A percentile compares a stretch with the other conserved stretches of the same genome.
These are phyloP conservation scores for Ianthella basta DNA, from an alignment of 37 sponge, comb jelly and placozoan genomes.

Conservation along the genomic window DNA sequence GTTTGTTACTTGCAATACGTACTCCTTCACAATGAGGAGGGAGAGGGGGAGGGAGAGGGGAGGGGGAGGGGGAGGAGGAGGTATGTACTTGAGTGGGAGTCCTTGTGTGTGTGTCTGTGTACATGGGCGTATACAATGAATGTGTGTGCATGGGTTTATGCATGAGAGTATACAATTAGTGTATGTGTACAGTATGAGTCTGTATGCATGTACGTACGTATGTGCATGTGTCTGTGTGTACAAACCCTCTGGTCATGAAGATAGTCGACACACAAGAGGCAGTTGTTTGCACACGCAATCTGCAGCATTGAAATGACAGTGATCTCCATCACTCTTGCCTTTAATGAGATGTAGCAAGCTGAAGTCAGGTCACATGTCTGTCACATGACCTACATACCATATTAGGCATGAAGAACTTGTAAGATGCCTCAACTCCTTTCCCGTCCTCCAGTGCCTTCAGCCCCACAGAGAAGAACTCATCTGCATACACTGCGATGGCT, in stretches of 20 bases:
- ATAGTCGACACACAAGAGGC: constrained; percentile 62
- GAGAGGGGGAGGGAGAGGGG: too few species aligned
- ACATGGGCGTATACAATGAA: not conserved
- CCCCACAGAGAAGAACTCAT: not conserved
- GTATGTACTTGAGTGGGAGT: too few species aligned
- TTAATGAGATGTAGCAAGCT: not conserved
- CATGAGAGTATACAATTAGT: too few species aligned
- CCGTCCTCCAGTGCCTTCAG: constrained; percentile 15
- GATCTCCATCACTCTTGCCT: not conserved
- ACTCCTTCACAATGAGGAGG: too few species aligned
- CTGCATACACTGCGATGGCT: not conserved
- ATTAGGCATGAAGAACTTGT: constrained; percentile 49
- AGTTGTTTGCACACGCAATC: constrained; percentile 81
- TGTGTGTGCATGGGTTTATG: too few species aligned
- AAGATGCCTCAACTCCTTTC: not conserved
- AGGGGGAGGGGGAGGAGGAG: too few species aligned
- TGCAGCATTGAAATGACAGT: constrained; percentile 1
- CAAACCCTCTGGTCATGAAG: constrained; percentile 62
- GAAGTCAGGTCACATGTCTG: too few species aligned
- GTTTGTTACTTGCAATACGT: constrained; percentile 27
- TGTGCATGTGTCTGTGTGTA: not conserved
- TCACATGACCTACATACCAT: constrained; percentile 44
- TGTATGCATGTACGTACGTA: not conserved
- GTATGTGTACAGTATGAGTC: too few species aligned
- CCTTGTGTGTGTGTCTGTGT: too few species aligned